Evolutionary conservation across 2,888 invertebrate species (phyloP), one percentile per base, ranked within the genome.

Genomic region (Tetranychus truncatus): DNA sequence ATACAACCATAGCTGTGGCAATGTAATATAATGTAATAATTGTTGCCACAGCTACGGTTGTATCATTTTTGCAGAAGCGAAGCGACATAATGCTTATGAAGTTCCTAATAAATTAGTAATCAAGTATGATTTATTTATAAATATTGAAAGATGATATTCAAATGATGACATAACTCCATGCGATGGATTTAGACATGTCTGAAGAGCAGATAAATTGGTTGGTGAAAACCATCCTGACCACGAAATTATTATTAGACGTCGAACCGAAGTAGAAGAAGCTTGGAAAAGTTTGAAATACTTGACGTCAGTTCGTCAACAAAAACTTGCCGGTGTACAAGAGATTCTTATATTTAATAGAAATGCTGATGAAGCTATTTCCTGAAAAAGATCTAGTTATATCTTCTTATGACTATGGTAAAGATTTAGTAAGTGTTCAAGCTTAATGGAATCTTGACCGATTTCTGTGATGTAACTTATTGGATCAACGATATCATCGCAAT

Each of bases 301-400:
- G 84, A 93, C 96, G 5, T 87, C 94, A 79, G 89, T 93, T 84
- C 88, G 97, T 18, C 95, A 97, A 83, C 96, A 99, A 83, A 93
- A 94, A 78, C 85, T 99, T 66, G 97, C 95, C 83, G 99, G 99
- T 1, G 99, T 99, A 0, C 97, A 97, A 83, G 97, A 99, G 85
- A 96, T 99, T 80, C 97, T 97, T 84, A 88, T 94, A 75, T 97
- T 96, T 84, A 97, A 99, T 85, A 82, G 83, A 77, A 97, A 99
- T 84, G 95, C 97, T 0, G 96, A 99, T 82, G 99, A 99, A 84
- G 96, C 97, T 11, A 93, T 97, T 81, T 93, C 95, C 44, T 99
- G 99, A 99, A 85, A 99, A 99, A 84, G 95, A 96, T 81, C 92
- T 91, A 0, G 92, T 96, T 4, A 86, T 99, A 20, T 94, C 95